Conservation (phyloP, 2,888 invertebrate genomes). For the Hecatera dysodea region DNA sequence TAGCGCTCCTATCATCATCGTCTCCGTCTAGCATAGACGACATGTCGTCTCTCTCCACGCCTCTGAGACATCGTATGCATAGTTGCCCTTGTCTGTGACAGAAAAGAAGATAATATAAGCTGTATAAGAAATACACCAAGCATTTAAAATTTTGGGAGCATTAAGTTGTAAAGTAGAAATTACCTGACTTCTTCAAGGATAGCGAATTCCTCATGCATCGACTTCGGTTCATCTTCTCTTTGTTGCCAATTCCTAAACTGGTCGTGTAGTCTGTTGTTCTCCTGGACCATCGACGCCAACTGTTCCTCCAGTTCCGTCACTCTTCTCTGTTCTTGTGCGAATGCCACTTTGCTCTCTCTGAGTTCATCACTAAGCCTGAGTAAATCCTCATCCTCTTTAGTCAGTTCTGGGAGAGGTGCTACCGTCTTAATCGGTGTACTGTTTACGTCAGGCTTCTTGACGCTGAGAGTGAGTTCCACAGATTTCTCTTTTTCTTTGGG, state of each 20-base stretch:
- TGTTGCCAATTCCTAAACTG: constrained; percentile 92
- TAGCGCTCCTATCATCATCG: constrained; percentile 93
- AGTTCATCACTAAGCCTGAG: constrained; percentile 93
- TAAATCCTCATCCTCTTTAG: constrained; percentile 89
- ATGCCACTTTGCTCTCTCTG: constrained; percentile 92
- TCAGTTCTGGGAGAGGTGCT: constrained; percentile 87
- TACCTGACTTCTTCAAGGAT: constrained; percentile 96
- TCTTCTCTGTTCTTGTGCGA: constrained; percentile 93
- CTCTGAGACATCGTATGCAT: constrained; percentile 95
- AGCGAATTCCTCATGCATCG: constrained; percentile 95
- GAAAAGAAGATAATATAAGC: constrained; percentile 20
- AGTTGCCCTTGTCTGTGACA: constrained; percentile 94
- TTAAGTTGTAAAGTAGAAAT: constrained; percentile 51
- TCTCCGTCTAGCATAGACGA: constrained; percentile 93
- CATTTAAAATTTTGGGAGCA: neutral
- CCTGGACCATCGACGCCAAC: constrained; percentile 92
- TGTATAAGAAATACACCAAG: neutral
- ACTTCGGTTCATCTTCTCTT: constrained; percentile 94
- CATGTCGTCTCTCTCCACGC: constrained; percentile 91
- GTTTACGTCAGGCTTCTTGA: constrained; percentile 77
- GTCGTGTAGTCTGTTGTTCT: constrained; percentile 93
- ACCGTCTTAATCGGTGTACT: constrained; percentile 81
- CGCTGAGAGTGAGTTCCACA: constrained; percentile 71
- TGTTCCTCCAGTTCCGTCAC: constrained; percentile 95
- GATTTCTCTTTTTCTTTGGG: constrained; percentile 85